Base-by-base conservation (phyloP, 2,888 invertebrate species). In the Phymatocera aterrima region DNA sequence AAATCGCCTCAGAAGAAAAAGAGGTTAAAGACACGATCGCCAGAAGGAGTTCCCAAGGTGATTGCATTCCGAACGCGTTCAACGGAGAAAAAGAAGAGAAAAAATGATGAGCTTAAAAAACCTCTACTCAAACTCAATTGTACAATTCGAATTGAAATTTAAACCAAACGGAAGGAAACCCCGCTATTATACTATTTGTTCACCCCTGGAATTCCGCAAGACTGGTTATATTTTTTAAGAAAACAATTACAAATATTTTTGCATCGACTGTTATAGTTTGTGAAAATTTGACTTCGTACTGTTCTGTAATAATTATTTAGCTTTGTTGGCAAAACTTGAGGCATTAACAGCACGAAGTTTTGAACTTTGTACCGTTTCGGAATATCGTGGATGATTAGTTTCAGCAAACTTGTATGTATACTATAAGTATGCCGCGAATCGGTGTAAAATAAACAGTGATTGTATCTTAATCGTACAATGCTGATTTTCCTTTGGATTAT, bases 1-100 rank as follows among this genome's bases (percentile, higher is more conserved):
- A 68, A 68, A 68, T 46, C 43, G n/a, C 28, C 46, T 28, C 12
- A 6, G 72, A n/a, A 54, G 15, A 72, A 72, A 72, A 72, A 72
- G 31, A 72, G 5, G 51, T 28, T 37, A 43, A 48, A 37, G 51
- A 51, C 31, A 18, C 34, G 51, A 48, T 24, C 24, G 18, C 24
- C 46, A 40, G 68, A 68, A 21, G n/a, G 68, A 34, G 24, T 72
- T 72, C 18, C 72, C 15, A 31, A 72, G 72, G 12, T 51, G 72
- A 72, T 72, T 72, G 72, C 72, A 51, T 72, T 18, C 15, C 48
- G 31, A 72, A 48, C 48, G 31, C 4, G 28, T n/a, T 68, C 37
- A 64, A 60, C 12, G 24, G 28, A 8, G 1, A 28, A 57, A 57
- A 57, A 5, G 24, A 57, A 57, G 15, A 15, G 28, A 10, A 12